Percentiles rank a stretch among this genome's conserved stretches.
phyloP scores from a whole-genome alignment of 92 coral and sea anemone genomes.

The Scolanthus callimorphus region DNA sequence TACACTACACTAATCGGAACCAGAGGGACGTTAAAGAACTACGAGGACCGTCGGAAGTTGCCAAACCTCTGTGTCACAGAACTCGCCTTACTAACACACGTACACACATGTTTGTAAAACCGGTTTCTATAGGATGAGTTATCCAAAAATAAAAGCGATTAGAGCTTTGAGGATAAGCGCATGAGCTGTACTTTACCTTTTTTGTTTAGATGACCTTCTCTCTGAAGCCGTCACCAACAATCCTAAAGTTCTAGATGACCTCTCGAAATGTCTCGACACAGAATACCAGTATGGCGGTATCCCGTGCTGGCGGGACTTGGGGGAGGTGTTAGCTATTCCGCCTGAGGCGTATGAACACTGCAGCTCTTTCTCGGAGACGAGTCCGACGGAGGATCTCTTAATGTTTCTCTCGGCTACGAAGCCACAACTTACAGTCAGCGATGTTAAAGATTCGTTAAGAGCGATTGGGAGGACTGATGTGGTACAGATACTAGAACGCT shows the following conservation, averaged over 20 bases:
- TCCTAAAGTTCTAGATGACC: slow-evolving; percentile 55
- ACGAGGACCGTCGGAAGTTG: too few species aligned
- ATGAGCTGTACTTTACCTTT: too few species aligned
- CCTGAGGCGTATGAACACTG: slow-evolving; percentile 59
- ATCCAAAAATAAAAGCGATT: too few species aligned
- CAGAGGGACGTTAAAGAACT: too few species aligned
- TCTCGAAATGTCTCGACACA: slow-evolving; percentile 62
- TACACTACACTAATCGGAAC: too few species aligned
- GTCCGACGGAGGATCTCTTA: slow-evolving; percentile 83
- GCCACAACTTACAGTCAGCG: slow-evolving; percentile 74
- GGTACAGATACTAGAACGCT: slow-evolving; percentile 58
- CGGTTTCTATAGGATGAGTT: too few species aligned
- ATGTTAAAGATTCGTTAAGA: slow-evolving; percentile 62
- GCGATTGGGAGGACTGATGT: slow-evolving; percentile 58
- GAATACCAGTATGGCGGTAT: slow-evolving; percentile 77
- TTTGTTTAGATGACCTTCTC: slow-evolving; percentile 57
- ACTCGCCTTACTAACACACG: too few species aligned
- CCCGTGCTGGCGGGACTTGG: slow-evolving; percentile 85
- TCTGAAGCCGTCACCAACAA: slow-evolving; percentile 60
- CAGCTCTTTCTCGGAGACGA: slow-evolving; percentile 44
- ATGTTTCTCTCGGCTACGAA: slow-evolving; percentile 70
- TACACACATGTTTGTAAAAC: too few species aligned
- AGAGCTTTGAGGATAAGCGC: too few species aligned
- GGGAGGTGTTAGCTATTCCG: slow-evolving; percentile 69
- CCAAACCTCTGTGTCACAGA: too few species aligned